Conservation (phyloP, 2,113 vertebrate species). For the Microcebus tavaratra region DNA sequence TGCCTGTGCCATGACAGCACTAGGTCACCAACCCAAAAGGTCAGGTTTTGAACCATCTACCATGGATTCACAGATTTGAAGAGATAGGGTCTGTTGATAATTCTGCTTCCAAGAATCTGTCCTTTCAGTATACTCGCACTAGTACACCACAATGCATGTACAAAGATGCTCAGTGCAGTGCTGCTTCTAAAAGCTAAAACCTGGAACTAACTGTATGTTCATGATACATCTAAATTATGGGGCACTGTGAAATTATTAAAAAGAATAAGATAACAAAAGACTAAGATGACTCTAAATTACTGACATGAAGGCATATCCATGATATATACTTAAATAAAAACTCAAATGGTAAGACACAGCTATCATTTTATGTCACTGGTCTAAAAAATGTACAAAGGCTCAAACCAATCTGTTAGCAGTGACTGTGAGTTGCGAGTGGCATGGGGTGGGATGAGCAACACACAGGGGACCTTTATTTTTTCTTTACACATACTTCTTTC, state of each 20-base stretch:
- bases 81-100: not conserved
- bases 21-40: not conserved
- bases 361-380: not conserved
- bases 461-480: not conserved
- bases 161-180: not conserved
- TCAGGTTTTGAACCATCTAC: not conserved
- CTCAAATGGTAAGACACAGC: not conserved
- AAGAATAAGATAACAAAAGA: not conserved
- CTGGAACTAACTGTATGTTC: not conserved
- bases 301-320: not conserved
- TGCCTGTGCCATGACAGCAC: not conserved
- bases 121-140: not conserved
- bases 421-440: no score
- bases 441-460: not conserved
- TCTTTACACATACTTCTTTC: not conserved
- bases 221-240: not conserved
- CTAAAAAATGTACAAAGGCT: not conserved
- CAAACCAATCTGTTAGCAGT: not conserved
- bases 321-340: not conserved
- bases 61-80: not conserved
- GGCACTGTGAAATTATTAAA: not conserved
- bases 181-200: not conserved
- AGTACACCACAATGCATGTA: no score
- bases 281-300: not conserved
- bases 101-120: not conserved